Percentiles rank a stretch among this genome's conserved stretches.
Evolutionary conservation across 2,888 invertebrate genomes (phyloP).

Genomic region (Anagyrus pseudococci): DNA sequence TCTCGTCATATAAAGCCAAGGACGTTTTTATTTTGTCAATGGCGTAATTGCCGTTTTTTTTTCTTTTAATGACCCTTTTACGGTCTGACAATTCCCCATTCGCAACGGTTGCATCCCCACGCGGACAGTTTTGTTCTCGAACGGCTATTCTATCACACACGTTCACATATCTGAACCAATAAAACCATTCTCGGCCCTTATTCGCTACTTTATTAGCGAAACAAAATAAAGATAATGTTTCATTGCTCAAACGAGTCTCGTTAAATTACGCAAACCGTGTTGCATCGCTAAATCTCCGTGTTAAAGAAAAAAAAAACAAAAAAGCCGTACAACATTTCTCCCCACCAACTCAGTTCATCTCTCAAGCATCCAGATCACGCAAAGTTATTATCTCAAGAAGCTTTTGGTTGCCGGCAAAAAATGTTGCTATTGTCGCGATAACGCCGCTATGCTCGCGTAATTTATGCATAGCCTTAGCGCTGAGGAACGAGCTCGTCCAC

Average conservation of each 20-base stretch:
- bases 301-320: too few relatives aligned
- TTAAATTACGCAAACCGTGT: too few relatives aligned
- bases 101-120: too few relatives aligned
- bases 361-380: constrained; percentile 31
- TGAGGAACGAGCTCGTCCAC: constrained; percentile 36
- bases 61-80: constrained; percentile 12
- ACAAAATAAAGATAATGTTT: too few relatives aligned
- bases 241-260: too few relatives aligned
- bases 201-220: too few relatives aligned
- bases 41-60: not conserved
- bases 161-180: too few relatives aligned
- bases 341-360: not conserved
- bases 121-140: too few relatives aligned
- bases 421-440: constrained; percentile 38
- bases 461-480: constrained; percentile 39
- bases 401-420: constrained; percentile 26
- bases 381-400: constrained; percentile 34
- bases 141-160: too few relatives aligned
- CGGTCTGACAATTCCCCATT: constrained; percentile 1
- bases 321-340: too few relatives aligned
- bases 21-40: constrained; percentile 30
- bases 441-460: constrained; percentile 24
- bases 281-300: too few relatives aligned
- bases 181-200: too few relatives aligned
- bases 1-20: constrained; percentile 5